A percentile compares a stretch with the other conserved stretches of the same genome.
Evolutionary conservation across 2,888 invertebrate genomes (phyloP).

Genomic region (Cosmopolites sordidus): DNA sequence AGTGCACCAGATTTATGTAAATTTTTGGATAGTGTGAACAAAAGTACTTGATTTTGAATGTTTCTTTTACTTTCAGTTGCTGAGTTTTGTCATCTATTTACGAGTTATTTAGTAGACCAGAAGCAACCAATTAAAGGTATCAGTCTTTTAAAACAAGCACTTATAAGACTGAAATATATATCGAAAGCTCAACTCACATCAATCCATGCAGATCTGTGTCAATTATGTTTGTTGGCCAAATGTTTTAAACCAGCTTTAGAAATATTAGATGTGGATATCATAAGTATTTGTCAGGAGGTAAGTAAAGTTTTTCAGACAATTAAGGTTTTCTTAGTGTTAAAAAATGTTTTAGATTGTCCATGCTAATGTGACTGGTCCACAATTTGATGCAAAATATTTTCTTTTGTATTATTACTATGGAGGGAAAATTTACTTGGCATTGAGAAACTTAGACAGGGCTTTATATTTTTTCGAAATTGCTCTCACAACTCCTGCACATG

Average conservation of each 20-base stretch:
- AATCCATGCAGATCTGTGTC: slow-evolving; percentile 90
- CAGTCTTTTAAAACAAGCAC: slow-evolving; percentile 73
- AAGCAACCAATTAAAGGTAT: slow-evolving; percentile 81
- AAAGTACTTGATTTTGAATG: background rate
- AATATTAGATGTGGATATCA: slow-evolving; percentile 85
- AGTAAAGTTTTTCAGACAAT: slow-evolving; percentile 12
- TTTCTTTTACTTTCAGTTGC: slow-evolving; percentile 61
- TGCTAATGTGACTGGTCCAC: slow-evolving; percentile 55
- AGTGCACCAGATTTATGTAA: slow-evolving; percentile 82
- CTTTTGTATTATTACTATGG: slow-evolving; percentile 95
- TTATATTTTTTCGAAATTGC: slow-evolving; percentile 95
- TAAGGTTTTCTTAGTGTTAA: background rate
- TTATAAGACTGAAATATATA: slow-evolving; percentile 79
- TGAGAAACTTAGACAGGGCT: slow-evolving; percentile 90
- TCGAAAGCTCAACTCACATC: slow-evolving; percentile 88
- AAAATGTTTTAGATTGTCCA: slow-evolving; percentile 36
- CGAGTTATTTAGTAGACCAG: slow-evolving; percentile 71
- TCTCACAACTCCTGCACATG: slow-evolving; percentile 89
- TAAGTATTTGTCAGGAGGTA: slow-evolving; percentile 85
- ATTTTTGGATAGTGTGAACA: slow-evolving; percentile 34
- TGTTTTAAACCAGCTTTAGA: slow-evolving; percentile 87
- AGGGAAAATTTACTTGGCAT: slow-evolving; percentile 92
- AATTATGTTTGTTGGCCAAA: slow-evolving; percentile 85
- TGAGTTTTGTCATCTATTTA: slow-evolving; percentile 81
- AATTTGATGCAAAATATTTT: slow-evolving; percentile 85